phyloP scores from a whole-genome alignment of 2,113 vertebrate genomes.

The Formicarius rufipectus region DNA sequence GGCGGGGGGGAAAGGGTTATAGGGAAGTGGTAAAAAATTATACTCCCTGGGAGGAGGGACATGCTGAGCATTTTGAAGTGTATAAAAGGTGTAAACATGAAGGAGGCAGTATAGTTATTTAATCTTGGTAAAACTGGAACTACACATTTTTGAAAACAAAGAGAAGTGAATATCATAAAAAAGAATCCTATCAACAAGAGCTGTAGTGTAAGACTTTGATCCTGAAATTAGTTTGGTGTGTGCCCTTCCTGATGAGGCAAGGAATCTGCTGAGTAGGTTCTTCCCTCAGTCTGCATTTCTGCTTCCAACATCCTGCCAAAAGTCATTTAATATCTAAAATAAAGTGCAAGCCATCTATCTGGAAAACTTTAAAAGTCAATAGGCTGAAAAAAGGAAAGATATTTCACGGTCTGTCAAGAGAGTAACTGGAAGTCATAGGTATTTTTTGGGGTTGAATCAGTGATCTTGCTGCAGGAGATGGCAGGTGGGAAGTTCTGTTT shows the following conservation, averaged over 20 bases:
- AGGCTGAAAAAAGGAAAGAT: not conserved
- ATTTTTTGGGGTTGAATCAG: not conserved
- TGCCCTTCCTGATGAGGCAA: not conserved
- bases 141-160: conserved; percentile 19
- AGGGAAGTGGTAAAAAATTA: not conserved
- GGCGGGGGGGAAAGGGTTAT: not conserved
- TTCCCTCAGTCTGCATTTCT: not conserved
- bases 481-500: not conserved
- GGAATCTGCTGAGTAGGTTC: not conserved
- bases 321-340: not conserved
- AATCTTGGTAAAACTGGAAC: not conserved
- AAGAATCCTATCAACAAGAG: not conserved
- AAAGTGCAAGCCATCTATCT: not conserved
- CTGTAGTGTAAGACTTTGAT: not conserved
- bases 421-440: not conserved
- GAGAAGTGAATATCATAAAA: not conserved
- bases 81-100: conserved; percentile 5
- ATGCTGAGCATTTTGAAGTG: conserved; percentile 46
- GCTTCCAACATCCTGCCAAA: not conserved
- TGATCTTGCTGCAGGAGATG: not conserved
- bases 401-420: not conserved
- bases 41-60: not conserved
- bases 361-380: not conserved
- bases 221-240: not conserved
- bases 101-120: not conserved